Evolutionary conservation across 2,113 vertebrate genomes (phyloP).

Genomic region (human (Homo sapiens)): GRCh38 chr7:31420001-31420500

Average conservation of each 20-base stretch:
- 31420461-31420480: not conserved
- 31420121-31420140: constrained; percentile 10
- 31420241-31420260: constrained; percentile 24
- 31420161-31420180: not conserved
- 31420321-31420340: not conserved
- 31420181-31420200: not conserved
- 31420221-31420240: constrained; percentile 4
- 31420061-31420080: not conserved
- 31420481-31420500: not conserved
- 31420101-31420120: constrained; percentile 23
- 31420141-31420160: constrained; percentile 24
- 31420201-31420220: not conserved
- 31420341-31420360: not conserved
- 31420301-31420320: not conserved
- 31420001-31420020: constrained; percentile 45
- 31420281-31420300: not conserved
- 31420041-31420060: not conserved
- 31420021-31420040: constrained; percentile 26
- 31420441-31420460: not conserved
- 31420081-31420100: not conserved
- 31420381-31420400: too few relatives aligned
- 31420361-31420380: not conserved
- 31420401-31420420: not conserved
- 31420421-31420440: not conserved
- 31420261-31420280: constrained; percentile 48